Evolutionary conservation across 35 echinoderm and acorn worm species (phyloP).

Genomic region (Diadema setosum): DNA sequence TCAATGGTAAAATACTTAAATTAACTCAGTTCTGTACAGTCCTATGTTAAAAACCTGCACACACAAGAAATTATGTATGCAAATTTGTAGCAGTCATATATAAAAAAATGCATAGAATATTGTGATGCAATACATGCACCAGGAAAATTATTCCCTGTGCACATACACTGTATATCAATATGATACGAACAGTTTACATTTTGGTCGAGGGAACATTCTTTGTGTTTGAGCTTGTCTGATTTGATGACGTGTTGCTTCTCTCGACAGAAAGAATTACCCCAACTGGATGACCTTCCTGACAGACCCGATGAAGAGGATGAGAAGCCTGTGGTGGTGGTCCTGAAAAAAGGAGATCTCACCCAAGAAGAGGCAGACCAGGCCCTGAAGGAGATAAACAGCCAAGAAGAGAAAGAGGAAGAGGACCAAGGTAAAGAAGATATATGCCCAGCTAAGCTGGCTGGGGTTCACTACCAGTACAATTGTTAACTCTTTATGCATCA

Average conservation of each 20-base stretch:
- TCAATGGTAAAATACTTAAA: no score
- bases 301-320: constrained; percentile 93
- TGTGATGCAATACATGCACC: no score
- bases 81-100: no score
- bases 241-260: not conserved
- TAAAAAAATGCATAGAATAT: no score
- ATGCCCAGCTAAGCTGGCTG: no score
- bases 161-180: no score
- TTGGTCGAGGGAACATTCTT: not conserved
- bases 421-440: not conserved
- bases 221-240: not conserved
- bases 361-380: constrained; percentile 61
- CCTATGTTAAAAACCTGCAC: no score
- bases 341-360: constrained; percentile 71
- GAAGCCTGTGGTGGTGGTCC: constrained; percentile 81
- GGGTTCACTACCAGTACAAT: no score
- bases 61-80: no score
- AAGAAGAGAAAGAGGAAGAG: not conserved
- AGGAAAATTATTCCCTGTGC: no score
- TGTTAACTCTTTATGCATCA: no score
- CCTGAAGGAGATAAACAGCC: not conserved
- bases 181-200: not conserved
- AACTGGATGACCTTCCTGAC: constrained; percentile 63
- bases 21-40: no score
- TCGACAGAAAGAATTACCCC: constrained; percentile 29